Percentiles rank a stretch among this genome's conserved stretches.
Evolutionary conservation across 2,113 vertebrate genomes (phyloP).

Genomic region (Antechinus flavipes): DNA sequence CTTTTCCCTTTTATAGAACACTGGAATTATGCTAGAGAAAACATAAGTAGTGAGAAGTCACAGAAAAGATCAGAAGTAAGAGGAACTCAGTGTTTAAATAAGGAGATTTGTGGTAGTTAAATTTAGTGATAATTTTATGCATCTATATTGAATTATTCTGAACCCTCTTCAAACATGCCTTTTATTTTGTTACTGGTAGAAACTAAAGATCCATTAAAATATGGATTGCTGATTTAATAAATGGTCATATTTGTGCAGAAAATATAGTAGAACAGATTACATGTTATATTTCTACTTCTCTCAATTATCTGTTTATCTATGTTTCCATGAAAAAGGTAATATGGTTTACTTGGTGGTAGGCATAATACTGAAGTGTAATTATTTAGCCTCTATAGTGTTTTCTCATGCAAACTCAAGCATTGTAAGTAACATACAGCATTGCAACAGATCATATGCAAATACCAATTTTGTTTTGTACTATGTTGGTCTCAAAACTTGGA

Average conservation of each 20-base stretch:
- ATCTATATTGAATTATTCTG: background rate
- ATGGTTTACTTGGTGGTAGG: background rate
- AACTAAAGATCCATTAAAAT: slow-evolving; percentile 39
- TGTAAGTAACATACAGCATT: slow-evolving; percentile 50
- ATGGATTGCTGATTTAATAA: background rate
- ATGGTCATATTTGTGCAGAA: background rate
- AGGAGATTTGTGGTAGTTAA: slow-evolving; percentile 2
- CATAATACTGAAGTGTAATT: background rate
- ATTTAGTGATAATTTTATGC: background rate
- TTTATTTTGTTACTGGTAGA: background rate
- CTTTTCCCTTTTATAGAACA: slow-evolving; percentile 3
- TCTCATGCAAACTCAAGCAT: background rate
- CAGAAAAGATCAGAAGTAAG: background rate
- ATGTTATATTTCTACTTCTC: background rate
- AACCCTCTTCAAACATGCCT: background rate
- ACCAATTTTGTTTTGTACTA: slow-evolving; percentile 45
- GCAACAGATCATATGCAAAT: slow-evolving; percentile 32
- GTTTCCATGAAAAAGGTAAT: background rate
- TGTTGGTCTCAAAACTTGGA: slow-evolving; percentile 56
- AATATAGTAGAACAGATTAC: background rate
- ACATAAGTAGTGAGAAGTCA: background rate
- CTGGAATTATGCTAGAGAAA: background rate
- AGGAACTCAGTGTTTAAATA: background rate
- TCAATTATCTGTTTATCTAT: slow-evolving; percentile 20
- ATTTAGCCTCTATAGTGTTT: background rate